A percentile compares a stretch with the other conserved stretches of the same genome.
Evolutionary conservation across 2,113 vertebrate species (phyloP).

Genomic region (Tursiops truncatus): DNA sequence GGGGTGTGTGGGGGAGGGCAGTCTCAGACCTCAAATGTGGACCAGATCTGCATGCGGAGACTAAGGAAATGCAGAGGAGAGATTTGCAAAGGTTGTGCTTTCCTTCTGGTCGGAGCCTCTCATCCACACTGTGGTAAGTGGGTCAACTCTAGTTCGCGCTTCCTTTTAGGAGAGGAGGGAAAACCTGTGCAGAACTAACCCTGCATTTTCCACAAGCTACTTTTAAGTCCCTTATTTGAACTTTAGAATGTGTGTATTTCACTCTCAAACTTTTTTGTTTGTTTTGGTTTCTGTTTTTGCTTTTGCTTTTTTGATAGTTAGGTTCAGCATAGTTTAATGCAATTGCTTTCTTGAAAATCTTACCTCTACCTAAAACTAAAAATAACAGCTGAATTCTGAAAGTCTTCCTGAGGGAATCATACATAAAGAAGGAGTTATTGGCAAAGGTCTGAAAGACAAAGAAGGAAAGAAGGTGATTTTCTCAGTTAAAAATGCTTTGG

Average conservation of each 20-base stretch:
- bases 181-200: neutral
- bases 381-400: neutral
- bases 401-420: neutral
- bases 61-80: slow-evolving; percentile 42
- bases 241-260: neutral
- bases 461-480: neutral
- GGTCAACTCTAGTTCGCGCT: neutral
- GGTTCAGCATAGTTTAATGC: neutral
- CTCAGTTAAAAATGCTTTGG: neutral
- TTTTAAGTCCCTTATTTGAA: neutral
- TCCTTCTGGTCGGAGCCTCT: slow-evolving; percentile 57
- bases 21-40: neutral
- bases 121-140: slow-evolving; percentile 37
- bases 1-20: neutral
- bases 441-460: neutral
- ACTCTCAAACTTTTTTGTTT: neutral
- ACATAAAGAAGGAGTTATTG: neutral
- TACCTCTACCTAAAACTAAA: neutral
- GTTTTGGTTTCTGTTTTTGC: neutral
- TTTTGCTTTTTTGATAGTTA: neutral
- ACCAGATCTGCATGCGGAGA: neutral
- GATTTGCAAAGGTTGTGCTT: slow-evolving; percentile 43
- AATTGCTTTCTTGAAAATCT: neutral
- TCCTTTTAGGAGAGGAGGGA: slow-evolving; percentile 33
- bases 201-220: neutral